Base-by-base conservation (phyloP, 2,797 vertebrate genomes). In the Acipenser oxyrinchus region DNA sequence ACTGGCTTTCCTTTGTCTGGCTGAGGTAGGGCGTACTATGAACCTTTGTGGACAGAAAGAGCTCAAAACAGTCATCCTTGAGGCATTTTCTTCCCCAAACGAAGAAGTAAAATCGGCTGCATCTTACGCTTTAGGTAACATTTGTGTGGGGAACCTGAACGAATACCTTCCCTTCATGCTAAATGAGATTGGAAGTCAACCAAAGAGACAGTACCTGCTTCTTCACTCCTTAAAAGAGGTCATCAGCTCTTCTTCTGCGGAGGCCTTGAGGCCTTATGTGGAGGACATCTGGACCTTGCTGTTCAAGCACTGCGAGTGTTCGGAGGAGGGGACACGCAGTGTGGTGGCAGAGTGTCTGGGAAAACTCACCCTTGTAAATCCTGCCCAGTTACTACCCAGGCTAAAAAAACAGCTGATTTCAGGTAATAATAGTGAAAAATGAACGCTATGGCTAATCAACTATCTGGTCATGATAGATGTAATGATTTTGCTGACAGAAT, bases 341-440 rank as follows among this genome's bases (percentile, higher is more conserved):
- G 93, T 98, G 72, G 95, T 97, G 78, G 93, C 95, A 0, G 95
- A 98, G 61, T 98, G 96, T 83, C 62, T 98, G 59, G 94, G 93
- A 4, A 95, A 93, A 79, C 90, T 98, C 65, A 88, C 93, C 1
- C 63, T 95, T 10, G 89, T 93, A 53, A 89, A 91, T 61, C 93
- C 94, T 0, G 77, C 81, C 0, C 90, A 90, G 62, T 88, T 97
- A 23, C 76, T 98, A 73, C 92, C 93, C 48, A 81, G 87, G 48
- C 82, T 98, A 58, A 91, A 81, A 73, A 91, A 94, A 70, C 93
- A 95, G 61, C 88, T 98, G 1, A 82, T 84, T 0, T 84, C 92
- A 80, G 94, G 95, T 98, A 83, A 69, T 10, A 49, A 49, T 23
- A 60, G 12, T 8, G 55, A 49, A n/a, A 55, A 49, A 1, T 10